phyloP scores from a whole-genome alignment of 2,888 invertebrate species.

The Xestia xanthographa region DNA sequence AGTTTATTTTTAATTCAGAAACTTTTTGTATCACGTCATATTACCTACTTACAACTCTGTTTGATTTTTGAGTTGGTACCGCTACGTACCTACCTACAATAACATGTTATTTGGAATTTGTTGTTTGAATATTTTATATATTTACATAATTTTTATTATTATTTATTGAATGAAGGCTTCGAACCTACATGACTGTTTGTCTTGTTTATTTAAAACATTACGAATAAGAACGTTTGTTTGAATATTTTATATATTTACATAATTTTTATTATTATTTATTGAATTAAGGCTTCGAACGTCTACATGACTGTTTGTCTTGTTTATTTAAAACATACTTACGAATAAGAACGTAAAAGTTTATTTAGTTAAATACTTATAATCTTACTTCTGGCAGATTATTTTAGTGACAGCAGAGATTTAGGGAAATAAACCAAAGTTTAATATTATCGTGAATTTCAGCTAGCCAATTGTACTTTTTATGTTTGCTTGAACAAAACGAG shows the following conservation, averaged over 20 bases:
- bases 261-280: neutral
- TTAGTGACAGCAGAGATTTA: neutral
- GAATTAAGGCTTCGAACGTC: neutral
- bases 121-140: neutral
- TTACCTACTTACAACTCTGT: neutral
- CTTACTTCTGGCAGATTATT: neutral
- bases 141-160: neutral
- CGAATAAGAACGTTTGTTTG: too few relatives aligned
- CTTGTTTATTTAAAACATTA: too few relatives aligned
- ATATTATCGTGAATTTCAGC: neutral
- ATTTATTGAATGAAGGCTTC: neutral
- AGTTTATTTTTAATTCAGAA: constrained; percentile 60
- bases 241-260: neutral
- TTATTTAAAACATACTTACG: too few relatives aligned
- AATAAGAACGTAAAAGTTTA: neutral
- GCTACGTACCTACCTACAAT: too few relatives aligned
- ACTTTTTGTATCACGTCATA: neutral
- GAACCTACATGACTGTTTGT: neutral
- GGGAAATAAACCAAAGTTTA: neutral
- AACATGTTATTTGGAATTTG: neutral
- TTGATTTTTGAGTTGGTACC: neutral
- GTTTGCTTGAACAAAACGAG: neutral
- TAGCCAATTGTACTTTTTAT: neutral
- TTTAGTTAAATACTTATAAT: neutral
- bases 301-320: neutral